Conservation (phyloP, 2,888 invertebrate genomes). For the Nomada ruficornis region DNA sequence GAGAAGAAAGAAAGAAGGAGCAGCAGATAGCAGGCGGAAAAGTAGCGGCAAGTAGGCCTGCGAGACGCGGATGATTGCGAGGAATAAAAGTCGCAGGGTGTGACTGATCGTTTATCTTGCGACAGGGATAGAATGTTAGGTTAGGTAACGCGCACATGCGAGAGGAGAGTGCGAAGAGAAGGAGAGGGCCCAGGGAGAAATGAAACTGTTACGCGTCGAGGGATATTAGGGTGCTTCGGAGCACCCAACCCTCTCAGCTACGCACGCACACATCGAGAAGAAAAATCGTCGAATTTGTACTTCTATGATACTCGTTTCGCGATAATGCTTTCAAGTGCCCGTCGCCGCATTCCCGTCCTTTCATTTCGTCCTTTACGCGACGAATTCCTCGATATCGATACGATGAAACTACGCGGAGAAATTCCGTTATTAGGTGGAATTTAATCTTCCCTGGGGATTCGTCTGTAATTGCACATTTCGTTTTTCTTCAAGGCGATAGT, state of each 20-base stretch:
- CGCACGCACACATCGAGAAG: constrained; percentile 32
- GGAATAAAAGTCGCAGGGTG: constrained; percentile 82
- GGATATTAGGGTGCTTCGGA: constrained; percentile 72
- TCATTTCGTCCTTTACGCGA: constrained; percentile 73
- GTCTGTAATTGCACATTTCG: constrained; percentile 33
- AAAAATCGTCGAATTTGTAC: constrained; percentile 70
- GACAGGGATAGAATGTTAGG: constrained; percentile 52
- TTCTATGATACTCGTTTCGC: constrained; percentile 66
- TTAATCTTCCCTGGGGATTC: constrained; percentile 64
- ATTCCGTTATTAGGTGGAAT: constrained; percentile 64
- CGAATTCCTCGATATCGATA: constrained; percentile 58
- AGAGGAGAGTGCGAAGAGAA: constrained; percentile 58
- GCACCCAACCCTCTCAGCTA: constrained; percentile 45
- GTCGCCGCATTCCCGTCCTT: constrained; percentile 76
- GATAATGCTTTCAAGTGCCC: constrained; percentile 66
- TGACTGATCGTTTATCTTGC: constrained; percentile 80
- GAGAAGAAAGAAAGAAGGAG: constrained; percentile 28
- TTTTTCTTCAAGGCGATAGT: background rate
- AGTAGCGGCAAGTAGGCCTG: constrained; percentile 64
- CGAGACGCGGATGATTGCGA: constrained; percentile 78
- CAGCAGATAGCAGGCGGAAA: constrained; percentile 48
- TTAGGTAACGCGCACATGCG: constrained; percentile 52
- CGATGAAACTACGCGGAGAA: constrained; percentile 42
- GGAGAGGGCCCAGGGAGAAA: constrained; percentile 59
- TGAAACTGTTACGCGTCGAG: constrained; percentile 73